Base-by-base conservation (phyloP, 2,797 vertebrate species). In the Knipowitschia caucasica region DNA sequence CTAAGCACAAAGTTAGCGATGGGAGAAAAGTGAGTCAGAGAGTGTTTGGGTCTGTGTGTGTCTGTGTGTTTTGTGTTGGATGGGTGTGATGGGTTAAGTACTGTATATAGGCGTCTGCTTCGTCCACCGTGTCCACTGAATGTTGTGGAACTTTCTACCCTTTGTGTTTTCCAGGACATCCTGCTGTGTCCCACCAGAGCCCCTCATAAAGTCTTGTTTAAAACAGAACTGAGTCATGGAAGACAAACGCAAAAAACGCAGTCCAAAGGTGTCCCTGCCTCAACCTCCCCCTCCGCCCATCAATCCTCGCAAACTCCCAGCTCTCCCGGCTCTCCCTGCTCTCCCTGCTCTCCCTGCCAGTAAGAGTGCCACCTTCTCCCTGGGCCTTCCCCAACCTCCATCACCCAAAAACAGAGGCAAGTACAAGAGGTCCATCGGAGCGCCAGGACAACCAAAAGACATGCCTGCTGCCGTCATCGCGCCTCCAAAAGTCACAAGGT, bases 231-330 rank as follows among this genome's bases (percentile, higher is more conserved):
- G 27, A 62, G 58, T 14, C 14, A 96, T 98, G 96, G 96, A 98
- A 57, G 95, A 98, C 74, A 94, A 95, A 62, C 93, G 93, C 70
- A 97, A 94, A 82, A 98, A 94, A 81, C 84, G 92, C 50, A 97
- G 94, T 61, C 94, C 94, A 7, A 93, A 92, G 72, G 90, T 93
- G 33, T 93, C 93, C 56, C 87, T 94, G 27, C 86, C 91, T 0
- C 95, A 94, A 74, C 91, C 92, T 0, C 84, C 74, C 11, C 83
- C 74, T 23, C 90, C 95, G 0, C 67, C 90, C 2, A 81, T 92
- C 24, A 91, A 94, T 47, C 87, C 92, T 0, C 91, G 93, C 61
- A 95, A 94, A 63, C 82, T 93, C 47, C 78, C 92, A 0, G 89
- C 93, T 63, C 89, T 95, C 71, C 93, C 94, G 0, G 88, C 92